phyloP scores from a whole-genome alignment of 2,888 invertebrate genomes.

The Mimumesa dahlbomi region DNA sequence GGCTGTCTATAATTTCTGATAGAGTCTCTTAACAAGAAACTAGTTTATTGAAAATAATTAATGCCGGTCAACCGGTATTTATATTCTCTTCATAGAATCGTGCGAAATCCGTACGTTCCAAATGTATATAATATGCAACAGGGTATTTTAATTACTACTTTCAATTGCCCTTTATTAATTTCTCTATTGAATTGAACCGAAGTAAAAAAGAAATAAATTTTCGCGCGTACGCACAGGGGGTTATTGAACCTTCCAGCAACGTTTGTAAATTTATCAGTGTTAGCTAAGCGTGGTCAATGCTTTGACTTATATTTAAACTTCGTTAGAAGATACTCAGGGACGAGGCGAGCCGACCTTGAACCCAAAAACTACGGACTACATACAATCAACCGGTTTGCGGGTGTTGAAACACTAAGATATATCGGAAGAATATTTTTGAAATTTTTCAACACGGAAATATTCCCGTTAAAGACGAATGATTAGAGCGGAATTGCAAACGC shows the following conservation, averaged over 20 bases:
- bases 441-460: not conserved
- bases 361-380: constrained; percentile 28
- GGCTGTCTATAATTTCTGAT: too few relatives aligned
- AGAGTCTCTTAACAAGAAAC: too few relatives aligned
- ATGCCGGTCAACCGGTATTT: too few relatives aligned
- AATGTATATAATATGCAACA: too few relatives aligned
- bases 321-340: constrained; percentile 19
- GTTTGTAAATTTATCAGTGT: constrained; percentile 46
- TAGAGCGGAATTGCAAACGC: too few relatives aligned
- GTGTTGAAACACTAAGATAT: not conserved
- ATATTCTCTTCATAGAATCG: too few relatives aligned
- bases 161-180: too few relatives aligned
- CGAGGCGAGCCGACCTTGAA: constrained; percentile 38
- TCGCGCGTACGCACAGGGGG: not conserved
- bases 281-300: constrained; percentile 31
- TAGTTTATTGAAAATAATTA: too few relatives aligned
- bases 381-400: not conserved
- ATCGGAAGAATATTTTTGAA: not conserved
- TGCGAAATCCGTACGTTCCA: too few relatives aligned
- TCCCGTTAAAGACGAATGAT: too few relatives aligned
- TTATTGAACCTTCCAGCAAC: constrained; percentile 17
- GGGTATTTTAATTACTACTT: too few relatives aligned
- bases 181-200: not conserved
- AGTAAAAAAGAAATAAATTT: not conserved
- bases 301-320: constrained; percentile 42